Conservation (phyloP, 2,888 invertebrate species). For the Eupithecia abbreviata region DNA sequence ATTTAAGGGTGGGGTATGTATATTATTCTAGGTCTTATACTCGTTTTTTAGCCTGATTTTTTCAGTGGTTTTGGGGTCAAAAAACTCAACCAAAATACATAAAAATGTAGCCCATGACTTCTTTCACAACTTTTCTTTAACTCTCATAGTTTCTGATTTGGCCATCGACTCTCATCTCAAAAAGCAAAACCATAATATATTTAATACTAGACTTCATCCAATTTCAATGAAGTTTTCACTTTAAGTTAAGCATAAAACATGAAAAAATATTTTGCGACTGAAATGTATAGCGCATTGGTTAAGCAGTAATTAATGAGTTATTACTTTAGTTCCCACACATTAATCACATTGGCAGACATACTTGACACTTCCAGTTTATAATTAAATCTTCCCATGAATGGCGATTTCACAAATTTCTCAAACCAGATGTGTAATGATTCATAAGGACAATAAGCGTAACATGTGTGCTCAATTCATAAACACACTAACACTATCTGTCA, state of each 20-base stretch:
- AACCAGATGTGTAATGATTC: conserved; percentile 54
- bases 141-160: not conserved
- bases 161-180: not conserved
- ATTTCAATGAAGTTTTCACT: not conserved
- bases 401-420: conserved; percentile 29
- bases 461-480: conserved; percentile 62
- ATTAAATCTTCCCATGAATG: conserved; percentile 22
- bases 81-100: not conserved
- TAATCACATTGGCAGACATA: conserved; percentile 19
- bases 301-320: not conserved
- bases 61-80: not conserved
- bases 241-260: not conserved
- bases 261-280: no score
- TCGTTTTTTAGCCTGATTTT: not conserved
- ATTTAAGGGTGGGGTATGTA: no score
- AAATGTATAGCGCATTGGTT: not conserved
- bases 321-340: conserved; percentile 25
- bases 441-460: conserved; percentile 51
- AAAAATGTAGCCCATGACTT: not conserved
- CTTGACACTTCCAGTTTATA: conserved; percentile 3
- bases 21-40: not conserved
- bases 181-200: not conserved
- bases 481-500: conserved; percentile 58
- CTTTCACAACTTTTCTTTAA: not conserved
- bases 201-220: not conserved